Evolutionary conservation across 2,888 invertebrate species (phyloP), one percentile per base, ranked within the genome.

Genomic region (Crocallis elinguaria): DNA sequence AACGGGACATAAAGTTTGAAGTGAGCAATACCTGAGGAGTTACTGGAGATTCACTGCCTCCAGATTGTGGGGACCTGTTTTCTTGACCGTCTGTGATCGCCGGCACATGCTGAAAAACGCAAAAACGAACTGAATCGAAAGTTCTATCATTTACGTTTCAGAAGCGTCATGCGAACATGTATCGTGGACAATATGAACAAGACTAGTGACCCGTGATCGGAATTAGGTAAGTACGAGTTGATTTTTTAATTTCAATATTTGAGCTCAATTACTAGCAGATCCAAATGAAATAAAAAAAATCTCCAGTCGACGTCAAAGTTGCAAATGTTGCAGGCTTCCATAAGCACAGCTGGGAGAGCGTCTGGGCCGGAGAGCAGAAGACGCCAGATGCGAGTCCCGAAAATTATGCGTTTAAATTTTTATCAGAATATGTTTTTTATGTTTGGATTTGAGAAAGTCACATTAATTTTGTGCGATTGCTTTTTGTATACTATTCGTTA

Each of bases 11-110:
- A n/a, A n/a, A n/a, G n/a, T n/a, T n/a, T n/a, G n/a, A n/a, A n/a
- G n/a, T 25, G 25, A 25, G 9, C 25, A 25, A 66, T 77, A 90
- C 90, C 83, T 88, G 89, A 4, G 86, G 86, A 5, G 84, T 79
- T 37, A 66, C 57, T 16, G 88, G 86, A 59, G 85, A 85, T 65
- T 89, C 90, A 56, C 78, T 80, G 64, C 79, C 78, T 57, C 64
- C 55, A 6, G 73, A 74, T 46, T 80, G 83, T 8, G 89, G 86
- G 6, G 89, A 84, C 57, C 63, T 83, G 66, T 79, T 82, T 46
- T 90, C 88, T 25, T 86, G 83, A 1, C 90, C 90, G 60, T 90
- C 90, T 8, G 89, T 90, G 58, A 90, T 91, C 3, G 90, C 89
- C n/a, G 90, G 89, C 29, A 90, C 75, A 59, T 88, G 84, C 90